phyloP scores from a whole-genome alignment of 30 jellyfish, hydroid and myxozoan species.

The Chironex yamaguchii region DNA sequence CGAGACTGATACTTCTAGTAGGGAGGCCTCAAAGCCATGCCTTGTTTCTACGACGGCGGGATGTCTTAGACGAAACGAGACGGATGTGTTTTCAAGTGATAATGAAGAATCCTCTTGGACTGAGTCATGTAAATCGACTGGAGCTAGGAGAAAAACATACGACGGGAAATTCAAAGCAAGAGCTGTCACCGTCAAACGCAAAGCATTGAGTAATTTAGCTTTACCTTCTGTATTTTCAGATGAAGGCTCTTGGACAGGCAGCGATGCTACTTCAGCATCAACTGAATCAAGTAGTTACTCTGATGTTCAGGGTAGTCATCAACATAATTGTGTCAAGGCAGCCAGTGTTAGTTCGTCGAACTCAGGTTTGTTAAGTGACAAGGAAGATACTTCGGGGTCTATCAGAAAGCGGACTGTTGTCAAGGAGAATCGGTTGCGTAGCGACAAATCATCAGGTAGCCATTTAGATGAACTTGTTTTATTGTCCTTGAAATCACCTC shows the following conservation, averaged over 20 bases:
- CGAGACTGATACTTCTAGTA: not conserved
- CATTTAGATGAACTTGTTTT: no score
- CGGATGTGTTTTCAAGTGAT: not conserved
- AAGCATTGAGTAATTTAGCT: not conserved
- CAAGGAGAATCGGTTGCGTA: no score
- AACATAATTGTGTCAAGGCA: not conserved
- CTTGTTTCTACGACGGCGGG: no score
- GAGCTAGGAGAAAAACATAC: no score
- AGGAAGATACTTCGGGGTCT: not conserved
- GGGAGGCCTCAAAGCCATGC: no score
- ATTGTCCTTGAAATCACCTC: no score
- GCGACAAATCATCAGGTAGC: no score
- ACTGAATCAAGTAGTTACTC: not conserved
- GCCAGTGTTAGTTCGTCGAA: no score
- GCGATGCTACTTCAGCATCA: not conserved
- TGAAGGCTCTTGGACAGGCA: not conserved
- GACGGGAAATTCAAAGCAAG: not conserved
- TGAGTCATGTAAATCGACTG: not conserved
- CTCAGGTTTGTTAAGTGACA: no score
- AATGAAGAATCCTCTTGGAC: not conserved
- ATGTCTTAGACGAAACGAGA: no score
- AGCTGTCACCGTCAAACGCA: not conserved
- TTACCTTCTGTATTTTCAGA: not conserved
- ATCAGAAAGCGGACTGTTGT: no score
- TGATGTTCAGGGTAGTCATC: not conserved